These are phyloP conservation scores for Vombatus ursinus DNA, from an alignment of 2,113 vertebrate species.

Conservation along the genomic window DNA sequence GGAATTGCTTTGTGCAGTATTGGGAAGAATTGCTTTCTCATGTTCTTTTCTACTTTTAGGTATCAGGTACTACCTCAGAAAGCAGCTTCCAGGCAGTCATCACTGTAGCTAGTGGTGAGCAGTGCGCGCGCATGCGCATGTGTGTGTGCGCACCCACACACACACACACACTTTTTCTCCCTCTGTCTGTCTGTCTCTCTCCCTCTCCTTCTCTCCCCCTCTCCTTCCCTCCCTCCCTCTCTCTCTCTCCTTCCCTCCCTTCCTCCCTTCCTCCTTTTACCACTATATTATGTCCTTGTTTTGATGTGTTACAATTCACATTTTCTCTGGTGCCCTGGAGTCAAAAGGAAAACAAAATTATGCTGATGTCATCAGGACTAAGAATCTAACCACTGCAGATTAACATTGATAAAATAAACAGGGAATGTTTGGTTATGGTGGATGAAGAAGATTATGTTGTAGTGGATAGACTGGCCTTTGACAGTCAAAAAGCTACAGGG, in stretches of 20 bases:
- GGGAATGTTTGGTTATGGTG: neutral
- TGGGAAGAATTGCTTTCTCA: neutral
- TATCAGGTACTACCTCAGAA: neutral
- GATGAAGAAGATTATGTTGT: neutral
- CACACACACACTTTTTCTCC: too few relatives aligned
- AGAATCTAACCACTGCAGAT: neutral
- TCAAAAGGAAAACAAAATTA: neutral
- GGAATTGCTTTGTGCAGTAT: too few relatives aligned
- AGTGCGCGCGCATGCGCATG: neutral
- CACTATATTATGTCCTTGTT: neutral
- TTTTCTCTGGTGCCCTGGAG: neutral
- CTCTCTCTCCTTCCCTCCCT: too few relatives aligned
- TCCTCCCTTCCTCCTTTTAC: neutral
- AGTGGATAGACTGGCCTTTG: neutral
- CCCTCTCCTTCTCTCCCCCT: too few relatives aligned
- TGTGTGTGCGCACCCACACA: too few relatives aligned
- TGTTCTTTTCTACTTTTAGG: neutral
- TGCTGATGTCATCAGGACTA: neutral
- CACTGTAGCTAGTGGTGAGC: neutral
- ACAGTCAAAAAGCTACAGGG: neutral
- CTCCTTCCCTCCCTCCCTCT: too few relatives aligned
- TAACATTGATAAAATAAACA: neutral
- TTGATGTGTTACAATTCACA: too few relatives aligned
- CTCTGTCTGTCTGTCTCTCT: too few relatives aligned
- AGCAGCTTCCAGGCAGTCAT: neutral